Conservation (phyloP, 1,140 invertebrate species). For the Halictus rubicundus region DNA sequence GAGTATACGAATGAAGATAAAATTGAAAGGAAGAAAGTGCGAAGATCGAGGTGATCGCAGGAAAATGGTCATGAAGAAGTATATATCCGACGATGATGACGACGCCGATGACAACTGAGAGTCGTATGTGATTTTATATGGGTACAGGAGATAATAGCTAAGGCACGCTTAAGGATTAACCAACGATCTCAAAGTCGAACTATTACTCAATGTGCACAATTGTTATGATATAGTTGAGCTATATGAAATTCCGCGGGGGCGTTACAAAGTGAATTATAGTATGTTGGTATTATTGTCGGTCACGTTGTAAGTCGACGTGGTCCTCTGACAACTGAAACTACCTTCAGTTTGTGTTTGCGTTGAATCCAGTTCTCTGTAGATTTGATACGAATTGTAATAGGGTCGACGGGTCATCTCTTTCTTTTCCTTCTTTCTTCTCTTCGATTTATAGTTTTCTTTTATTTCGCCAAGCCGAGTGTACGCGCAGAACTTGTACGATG, state of each 20-base stretch:
- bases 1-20: conserved; percentile 85
- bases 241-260: conserved; percentile 17
- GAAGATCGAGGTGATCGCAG: conserved; percentile 80
- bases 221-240: conserved; percentile 17
- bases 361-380: conserved; percentile 29
- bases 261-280: conserved; percentile 31
- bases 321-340: conserved; percentile 21
- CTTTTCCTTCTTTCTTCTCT: too few species aligned
- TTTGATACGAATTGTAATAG: conserved; percentile 12
- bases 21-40: conserved; percentile 80
- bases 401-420: background rate
- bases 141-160: background rate
- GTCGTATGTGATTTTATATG: conserved; percentile 28
- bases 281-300: conserved; percentile 11
- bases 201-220: background rate
- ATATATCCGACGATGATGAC: conserved; percentile 90
- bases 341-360: background rate
- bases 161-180: conserved; percentile 28
- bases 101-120: conserved; percentile 80
- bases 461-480: conserved; percentile 17
- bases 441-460: background rate
- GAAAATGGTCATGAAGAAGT: conserved; percentile 85
- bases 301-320: conserved; percentile 33
- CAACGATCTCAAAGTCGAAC: too few species aligned
- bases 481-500: conserved; percentile 15